phyloP scores from a whole-genome alignment of 2,888 invertebrate species.

The Luperina testacea region DNA sequence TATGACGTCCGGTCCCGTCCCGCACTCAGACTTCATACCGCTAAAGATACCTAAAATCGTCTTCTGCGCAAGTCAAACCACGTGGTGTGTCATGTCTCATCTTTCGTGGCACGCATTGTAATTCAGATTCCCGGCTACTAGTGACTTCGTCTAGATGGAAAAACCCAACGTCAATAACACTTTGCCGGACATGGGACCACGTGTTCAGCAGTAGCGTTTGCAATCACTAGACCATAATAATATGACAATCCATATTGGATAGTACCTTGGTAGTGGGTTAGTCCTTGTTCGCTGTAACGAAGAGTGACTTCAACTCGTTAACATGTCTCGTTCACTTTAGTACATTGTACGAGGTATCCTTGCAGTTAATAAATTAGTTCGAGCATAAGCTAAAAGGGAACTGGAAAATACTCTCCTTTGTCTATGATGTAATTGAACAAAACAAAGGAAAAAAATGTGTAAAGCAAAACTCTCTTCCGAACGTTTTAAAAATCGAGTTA shows the following conservation, averaged over 20 bases:
- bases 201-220: too few species aligned
- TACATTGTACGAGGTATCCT: conserved; percentile 12
- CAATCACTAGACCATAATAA: background rate
- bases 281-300: background rate
- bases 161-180: too few species aligned
- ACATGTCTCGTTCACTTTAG: background rate
- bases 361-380: conserved; percentile 13
- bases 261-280: background rate
- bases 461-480: background rate
- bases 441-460: background rate
- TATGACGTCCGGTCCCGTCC: too few species aligned
- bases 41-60: too few species aligned
- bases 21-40: too few species aligned
- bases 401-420: background rate
- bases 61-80: too few species aligned
- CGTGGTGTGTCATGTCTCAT: too few species aligned
- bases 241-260: background rate
- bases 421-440: background rate
- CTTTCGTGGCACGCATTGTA: too few species aligned
- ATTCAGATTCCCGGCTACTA: too few species aligned
- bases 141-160: too few species aligned
- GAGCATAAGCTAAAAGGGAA: background rate
- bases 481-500: conserved; percentile 3
- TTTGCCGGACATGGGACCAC: too few species aligned
- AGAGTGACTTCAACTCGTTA: background rate